A percentile compares a stretch with the other conserved stretches of the same genome.
Evolutionary conservation across 92 coral and sea anemone species (phyloP).

Genomic region (Zoanthus sansibaricus): DNA sequence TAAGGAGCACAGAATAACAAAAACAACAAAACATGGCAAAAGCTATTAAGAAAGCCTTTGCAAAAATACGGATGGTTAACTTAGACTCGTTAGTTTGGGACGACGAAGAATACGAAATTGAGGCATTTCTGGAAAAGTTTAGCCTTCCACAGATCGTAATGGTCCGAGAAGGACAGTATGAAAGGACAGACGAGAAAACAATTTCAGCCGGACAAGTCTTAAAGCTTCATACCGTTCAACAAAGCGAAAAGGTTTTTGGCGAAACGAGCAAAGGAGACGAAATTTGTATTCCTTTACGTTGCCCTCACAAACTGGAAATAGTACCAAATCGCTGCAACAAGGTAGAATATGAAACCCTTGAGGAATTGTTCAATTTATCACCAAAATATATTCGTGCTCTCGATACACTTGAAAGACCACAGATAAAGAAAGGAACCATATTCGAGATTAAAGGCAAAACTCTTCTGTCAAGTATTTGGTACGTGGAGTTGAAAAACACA

Average conservation of each 20-base stretch:
- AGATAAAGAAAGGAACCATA: not conserved
- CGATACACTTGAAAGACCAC: conserved; percentile 36
- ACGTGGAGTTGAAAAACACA: conserved; percentile 27
- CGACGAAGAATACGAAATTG: conserved; percentile 33
- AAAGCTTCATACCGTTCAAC: conserved; percentile 37
- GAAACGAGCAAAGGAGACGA: conserved; percentile 24
- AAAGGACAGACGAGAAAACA: conserved; percentile 39
- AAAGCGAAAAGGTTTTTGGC: conserved; percentile 8
- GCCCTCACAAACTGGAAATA: conserved; percentile 24
- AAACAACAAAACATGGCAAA: not conserved
- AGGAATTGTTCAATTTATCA: conserved; percentile 2
- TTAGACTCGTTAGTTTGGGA: conserved; percentile 42
- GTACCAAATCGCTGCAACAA: not conserved
- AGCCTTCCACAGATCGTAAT: conserved; percentile 38
- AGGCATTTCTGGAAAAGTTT: conserved; percentile 25
- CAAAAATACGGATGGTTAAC: conserved; percentile 34
- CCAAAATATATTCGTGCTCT: conserved; percentile 27
- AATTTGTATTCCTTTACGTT: conserved; percentile 19
- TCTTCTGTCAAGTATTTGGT: conserved; percentile 22
- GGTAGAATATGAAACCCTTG: not conserved
- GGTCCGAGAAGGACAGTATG: conserved; percentile 43
- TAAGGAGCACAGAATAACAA: not conserved
- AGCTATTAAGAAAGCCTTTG: conserved; percentile 3
- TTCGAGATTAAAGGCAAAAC: conserved; percentile 36
- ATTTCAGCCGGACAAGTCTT: conserved; percentile 26